Evolutionary conservation across 1,140 invertebrate species (phyloP).

Genomic region (Pseudomyrmex dendroicus): DNA sequence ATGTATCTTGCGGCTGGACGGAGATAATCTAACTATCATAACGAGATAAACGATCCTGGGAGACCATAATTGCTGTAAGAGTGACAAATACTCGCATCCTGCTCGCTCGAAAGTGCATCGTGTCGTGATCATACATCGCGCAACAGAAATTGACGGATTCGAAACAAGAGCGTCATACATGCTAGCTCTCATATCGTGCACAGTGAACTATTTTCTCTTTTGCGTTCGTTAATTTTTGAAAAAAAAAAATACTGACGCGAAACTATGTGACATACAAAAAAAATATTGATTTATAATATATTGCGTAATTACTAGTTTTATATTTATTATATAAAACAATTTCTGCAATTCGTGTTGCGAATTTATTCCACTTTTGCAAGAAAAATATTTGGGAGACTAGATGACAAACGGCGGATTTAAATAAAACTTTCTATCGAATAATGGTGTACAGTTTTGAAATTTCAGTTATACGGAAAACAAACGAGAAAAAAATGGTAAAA

Average conservation of each 20-base stretch:
- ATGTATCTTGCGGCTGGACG: constrained; percentile 44
- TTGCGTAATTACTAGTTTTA: not conserved
- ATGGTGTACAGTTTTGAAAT: constrained; percentile 27
- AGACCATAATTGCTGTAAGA: constrained; percentile 57
- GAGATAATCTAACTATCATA: constrained; percentile 63
- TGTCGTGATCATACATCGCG: constrained; percentile 13
- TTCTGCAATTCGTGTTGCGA: not conserved
- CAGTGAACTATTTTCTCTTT: too few species aligned
- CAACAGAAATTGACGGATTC: constrained; percentile 24
- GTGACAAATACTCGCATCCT: constrained; percentile 49
- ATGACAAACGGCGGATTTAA: constrained; percentile 34
- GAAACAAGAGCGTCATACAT: not conserved
- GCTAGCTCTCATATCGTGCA: not conserved
- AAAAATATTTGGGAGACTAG: not conserved
- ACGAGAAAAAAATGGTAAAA: constrained; percentile 30
- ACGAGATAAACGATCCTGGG: constrained; percentile 55
- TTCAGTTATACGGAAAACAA: constrained; percentile 1
- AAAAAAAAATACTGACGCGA: too few species aligned
- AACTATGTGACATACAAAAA: too few species aligned
- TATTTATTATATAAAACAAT: constrained; percentile 17
- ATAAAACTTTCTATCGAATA: not conserved
- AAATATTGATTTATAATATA: not conserved
- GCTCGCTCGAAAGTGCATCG: constrained; percentile 13
- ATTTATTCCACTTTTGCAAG: not conserved
- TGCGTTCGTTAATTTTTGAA: not conserved